Evolutionary conservation across 2,888 invertebrate genomes (phyloP).

Genomic region (Drosophila multiciliata): DNA sequence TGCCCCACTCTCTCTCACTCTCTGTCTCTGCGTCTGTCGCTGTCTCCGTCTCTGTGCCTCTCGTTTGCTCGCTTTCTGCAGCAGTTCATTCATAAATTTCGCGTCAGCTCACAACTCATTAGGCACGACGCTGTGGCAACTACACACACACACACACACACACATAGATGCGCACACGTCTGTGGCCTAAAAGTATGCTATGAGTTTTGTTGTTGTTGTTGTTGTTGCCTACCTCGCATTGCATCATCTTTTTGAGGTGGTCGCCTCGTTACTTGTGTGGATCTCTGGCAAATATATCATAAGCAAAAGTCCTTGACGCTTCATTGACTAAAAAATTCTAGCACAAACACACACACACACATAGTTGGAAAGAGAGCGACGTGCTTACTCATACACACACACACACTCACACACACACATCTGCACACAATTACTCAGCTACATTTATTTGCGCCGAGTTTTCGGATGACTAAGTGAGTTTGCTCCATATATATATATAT

Average conservation of each 20-base stretch:
- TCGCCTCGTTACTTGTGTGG: conserved; percentile 53
- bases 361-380: not conserved
- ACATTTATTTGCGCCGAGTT: conserved; percentile 60
- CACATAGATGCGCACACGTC: conserved; percentile 22
- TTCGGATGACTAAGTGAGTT: conserved; percentile 70
- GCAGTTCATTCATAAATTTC: conserved; percentile 77
- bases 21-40: not conserved
- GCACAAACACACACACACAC: conserved; percentile 33
- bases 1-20: not conserved
- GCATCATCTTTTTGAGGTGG: conserved; percentile 73
- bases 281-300: conserved; percentile 71
- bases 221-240: conserved; percentile 58
- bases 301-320: conserved; percentile 78
- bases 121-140: conserved; percentile 64
- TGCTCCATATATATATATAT: conserved; percentile 24
- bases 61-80: conserved; percentile 29
- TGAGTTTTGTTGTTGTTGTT: conserved; percentile 17
- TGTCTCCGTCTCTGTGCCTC: not conserved
- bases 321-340: conserved; percentile 76
- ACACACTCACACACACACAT: conserved; percentile 10
- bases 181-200: conserved; percentile 63
- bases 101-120: conserved; percentile 79
- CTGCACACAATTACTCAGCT: conserved; percentile 59
- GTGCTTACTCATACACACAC: conserved; percentile 43
- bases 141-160: conserved; percentile 35